These are phyloP conservation scores for Ectropis grisescens DNA, from an alignment of 1,140 invertebrate genomes.

Conservation along the genomic window DNA sequence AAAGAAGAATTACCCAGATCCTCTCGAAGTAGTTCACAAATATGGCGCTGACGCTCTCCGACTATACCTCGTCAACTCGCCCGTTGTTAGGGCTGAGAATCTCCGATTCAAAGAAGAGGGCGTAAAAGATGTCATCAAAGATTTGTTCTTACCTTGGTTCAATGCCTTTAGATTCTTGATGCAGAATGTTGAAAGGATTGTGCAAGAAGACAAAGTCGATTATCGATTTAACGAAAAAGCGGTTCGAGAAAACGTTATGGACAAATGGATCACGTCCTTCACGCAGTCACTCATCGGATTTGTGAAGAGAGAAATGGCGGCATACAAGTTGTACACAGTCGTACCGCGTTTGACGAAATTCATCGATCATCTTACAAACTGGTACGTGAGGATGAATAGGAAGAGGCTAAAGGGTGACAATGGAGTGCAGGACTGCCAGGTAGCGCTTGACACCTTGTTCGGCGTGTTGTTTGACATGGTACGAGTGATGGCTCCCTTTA, in stretches of 20 bases:
- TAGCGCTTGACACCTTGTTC: constrained; percentile 91
- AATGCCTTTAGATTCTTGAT: constrained; percentile 97
- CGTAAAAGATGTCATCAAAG: constrained; percentile 95
- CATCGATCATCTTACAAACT: constrained; percentile 98
- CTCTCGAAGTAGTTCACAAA: constrained; percentile 90
- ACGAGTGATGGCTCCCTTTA: constrained; percentile 96
- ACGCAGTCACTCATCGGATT: constrained; percentile 93
- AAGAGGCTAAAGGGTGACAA: constrained; percentile 92
- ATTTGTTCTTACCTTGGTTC: constrained; percentile 99
- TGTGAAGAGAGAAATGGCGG: constrained; percentile 93
- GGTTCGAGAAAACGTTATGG: constrained; percentile 89
- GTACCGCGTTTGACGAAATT: constrained; percentile 94
- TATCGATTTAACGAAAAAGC: constrained; percentile 77
- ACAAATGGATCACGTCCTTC: constrained; percentile 97
- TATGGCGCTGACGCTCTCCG: constrained; percentile 98
- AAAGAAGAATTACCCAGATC: constrained; percentile 99
- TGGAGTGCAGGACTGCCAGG: constrained; percentile 82
- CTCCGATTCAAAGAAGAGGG: constrained; percentile 97
- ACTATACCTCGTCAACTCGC: constrained; percentile 98
- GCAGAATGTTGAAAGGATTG: constrained; percentile 90
- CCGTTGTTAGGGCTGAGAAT: constrained; percentile 97
- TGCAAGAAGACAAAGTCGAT: constrained; percentile 76
- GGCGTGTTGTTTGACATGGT: constrained; percentile 91
- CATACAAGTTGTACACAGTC: constrained; percentile 96
- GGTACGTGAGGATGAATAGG: constrained; percentile 98